These are phyloP conservation scores for Microcebus jonahi DNA, from an alignment of 2,113 vertebrate species.

Conservation along the genomic window DNA sequence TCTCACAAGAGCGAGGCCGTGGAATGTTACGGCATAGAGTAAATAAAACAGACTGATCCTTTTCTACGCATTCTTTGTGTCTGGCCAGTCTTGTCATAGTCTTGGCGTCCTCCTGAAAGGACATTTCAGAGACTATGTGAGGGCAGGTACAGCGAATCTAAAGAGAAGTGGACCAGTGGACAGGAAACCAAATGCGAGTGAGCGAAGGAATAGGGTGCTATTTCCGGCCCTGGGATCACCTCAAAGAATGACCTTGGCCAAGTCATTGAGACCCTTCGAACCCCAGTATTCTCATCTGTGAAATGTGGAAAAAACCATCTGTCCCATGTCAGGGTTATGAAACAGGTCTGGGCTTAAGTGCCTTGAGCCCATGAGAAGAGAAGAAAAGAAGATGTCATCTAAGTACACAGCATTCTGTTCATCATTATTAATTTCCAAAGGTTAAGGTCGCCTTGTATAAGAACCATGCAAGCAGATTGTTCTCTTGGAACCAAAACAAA, in stretches of 20 bases:
- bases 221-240: neutral
- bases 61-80: neutral
- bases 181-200: neutral
- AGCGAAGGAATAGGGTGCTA: neutral
- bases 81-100: neutral
- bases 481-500: constrained; percentile 39
- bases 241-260: neutral
- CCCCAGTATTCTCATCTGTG: constrained; percentile 61
- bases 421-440: neutral
- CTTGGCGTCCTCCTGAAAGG: neutral
- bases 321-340: neutral
- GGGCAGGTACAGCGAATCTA: neutral
- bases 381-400: neutral
- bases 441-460: constrained; percentile 25
- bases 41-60: neutral
- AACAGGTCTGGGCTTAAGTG: neutral
- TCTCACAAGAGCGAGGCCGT: neutral
- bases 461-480: neutral
- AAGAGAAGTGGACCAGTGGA: neutral
- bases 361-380: neutral
- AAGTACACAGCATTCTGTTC: neutral
- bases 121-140: neutral
- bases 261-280: constrained; percentile 21
- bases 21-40: neutral
- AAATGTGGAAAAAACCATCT: constrained; percentile 34